These are phyloP conservation scores for Phoxinus phoxinus DNA, from an alignment of 2,113 vertebrate species.

Conservation along the genomic window DNA sequence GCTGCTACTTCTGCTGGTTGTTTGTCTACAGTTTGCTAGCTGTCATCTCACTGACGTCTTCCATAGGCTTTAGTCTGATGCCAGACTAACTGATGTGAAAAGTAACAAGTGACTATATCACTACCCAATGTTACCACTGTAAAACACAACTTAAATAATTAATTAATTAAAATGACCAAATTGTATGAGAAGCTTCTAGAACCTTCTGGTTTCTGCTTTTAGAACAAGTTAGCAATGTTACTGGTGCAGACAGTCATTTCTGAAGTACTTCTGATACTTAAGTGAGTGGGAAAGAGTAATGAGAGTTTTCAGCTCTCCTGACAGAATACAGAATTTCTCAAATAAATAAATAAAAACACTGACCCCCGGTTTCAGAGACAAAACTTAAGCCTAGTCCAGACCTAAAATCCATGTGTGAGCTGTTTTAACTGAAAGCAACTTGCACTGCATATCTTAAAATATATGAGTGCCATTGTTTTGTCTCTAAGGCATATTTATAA, in stretches of 20 bases:
- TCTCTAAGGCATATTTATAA: no score
- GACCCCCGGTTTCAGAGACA: no score
- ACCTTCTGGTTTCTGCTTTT: not conserved
- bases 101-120: not conserved
- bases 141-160: not conserved
- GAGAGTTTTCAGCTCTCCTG: not conserved
- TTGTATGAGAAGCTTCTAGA: not conserved
- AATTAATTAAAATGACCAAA: not conserved
- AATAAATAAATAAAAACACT: not conserved
- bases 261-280: not conserved
- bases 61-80: conserved; percentile 46
- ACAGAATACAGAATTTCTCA: not conserved
- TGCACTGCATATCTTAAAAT: no score
- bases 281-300: not conserved
- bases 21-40: conserved; percentile 33
- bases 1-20: not conserved
- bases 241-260: not conserved
- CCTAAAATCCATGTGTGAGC: no score
- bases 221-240: not conserved
- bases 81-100: conserved; percentile 51
- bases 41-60: conserved; percentile 38
- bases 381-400: no score
- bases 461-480: no score
- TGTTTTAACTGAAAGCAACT: no score
- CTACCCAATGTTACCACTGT: not conserved